Conservation (phyloP, 2,797 vertebrate species). For the Hydrophis major region DNA sequence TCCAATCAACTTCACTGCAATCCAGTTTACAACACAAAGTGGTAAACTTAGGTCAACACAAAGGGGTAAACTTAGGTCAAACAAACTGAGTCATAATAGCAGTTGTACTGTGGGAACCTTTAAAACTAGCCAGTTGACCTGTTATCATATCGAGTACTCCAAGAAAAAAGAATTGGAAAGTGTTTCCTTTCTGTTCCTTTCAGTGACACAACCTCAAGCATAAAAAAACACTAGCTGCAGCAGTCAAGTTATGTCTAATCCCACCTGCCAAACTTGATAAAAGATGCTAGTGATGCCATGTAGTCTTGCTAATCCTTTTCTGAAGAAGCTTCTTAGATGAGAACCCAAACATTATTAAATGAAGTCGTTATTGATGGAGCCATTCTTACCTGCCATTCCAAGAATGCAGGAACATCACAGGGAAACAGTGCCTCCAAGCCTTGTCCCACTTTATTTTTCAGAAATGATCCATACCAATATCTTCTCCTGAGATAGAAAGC, state of each 20-base stretch:
- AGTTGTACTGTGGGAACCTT: neutral
- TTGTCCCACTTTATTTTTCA: neutral
- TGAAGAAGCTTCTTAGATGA: neutral
- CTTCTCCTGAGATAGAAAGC: neutral
- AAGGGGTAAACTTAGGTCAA: neutral
- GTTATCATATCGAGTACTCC: neutral
- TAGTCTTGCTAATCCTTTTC: neutral
- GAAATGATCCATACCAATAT: neutral
- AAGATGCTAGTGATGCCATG: neutral
- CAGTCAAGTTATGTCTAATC: neutral
- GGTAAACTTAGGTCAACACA: neutral
- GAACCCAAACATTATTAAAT: neutral
- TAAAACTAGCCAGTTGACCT: neutral
- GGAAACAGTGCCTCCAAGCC: neutral
- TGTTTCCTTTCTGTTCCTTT: neutral
- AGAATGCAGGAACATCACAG: neutral
- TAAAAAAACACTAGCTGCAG: neutral
- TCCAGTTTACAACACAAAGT: neutral
- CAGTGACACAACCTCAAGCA: neutral
- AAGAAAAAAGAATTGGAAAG: neutral
- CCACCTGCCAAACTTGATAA: neutral
- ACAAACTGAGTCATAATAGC: neutral
- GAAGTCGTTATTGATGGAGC: neutral
- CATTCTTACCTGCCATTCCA: neutral
- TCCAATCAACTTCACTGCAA: neutral